Evolutionary conservation across 1,140 invertebrate species (phyloP).

Genomic region (Bicyclus anynana): DNA sequence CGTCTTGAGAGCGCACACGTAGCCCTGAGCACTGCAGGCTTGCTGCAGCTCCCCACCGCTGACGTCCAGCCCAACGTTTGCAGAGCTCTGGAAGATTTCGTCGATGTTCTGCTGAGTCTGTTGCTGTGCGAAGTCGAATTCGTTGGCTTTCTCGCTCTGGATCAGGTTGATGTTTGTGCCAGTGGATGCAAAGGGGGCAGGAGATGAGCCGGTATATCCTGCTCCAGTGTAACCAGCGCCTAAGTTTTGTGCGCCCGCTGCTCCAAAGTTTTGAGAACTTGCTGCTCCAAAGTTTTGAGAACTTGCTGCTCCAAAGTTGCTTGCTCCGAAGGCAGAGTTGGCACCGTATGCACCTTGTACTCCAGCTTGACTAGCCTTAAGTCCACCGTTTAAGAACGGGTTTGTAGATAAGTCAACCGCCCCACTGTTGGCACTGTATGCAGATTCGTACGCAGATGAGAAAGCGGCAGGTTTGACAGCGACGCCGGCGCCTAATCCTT

Average conservation of each 20-base stretch:
- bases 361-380: constrained; percentile 25
- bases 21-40: constrained; percentile 75
- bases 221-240: constrained; percentile 23
- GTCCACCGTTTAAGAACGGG: constrained; percentile 39
- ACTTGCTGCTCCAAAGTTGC: neutral
- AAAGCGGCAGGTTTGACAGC: constrained; percentile 26
- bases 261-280: too few relatives aligned
- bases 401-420: constrained; percentile 45
- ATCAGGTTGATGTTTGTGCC: constrained; percentile 56
- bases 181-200: constrained; percentile 41
- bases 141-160: constrained; percentile 52
- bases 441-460: constrained; percentile 42
- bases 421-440: constrained; percentile 36
- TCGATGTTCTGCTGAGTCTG: constrained; percentile 53
- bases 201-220: constrained; percentile 54
- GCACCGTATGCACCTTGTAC: constrained; percentile 10
- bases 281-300: too few relatives aligned
- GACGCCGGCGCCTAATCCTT: constrained; percentile 24
- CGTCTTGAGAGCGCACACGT: constrained; percentile 77
- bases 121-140: constrained; percentile 46
- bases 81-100: constrained; percentile 46
- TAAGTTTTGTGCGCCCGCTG: too few relatives aligned
- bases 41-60: constrained; percentile 57
- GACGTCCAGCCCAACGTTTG: constrained; percentile 35
- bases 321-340: too few relatives aligned